These are phyloP conservation scores for Rhea pennata DNA, from an alignment of 2,113 vertebrate genomes.

Conservation along the genomic window DNA sequence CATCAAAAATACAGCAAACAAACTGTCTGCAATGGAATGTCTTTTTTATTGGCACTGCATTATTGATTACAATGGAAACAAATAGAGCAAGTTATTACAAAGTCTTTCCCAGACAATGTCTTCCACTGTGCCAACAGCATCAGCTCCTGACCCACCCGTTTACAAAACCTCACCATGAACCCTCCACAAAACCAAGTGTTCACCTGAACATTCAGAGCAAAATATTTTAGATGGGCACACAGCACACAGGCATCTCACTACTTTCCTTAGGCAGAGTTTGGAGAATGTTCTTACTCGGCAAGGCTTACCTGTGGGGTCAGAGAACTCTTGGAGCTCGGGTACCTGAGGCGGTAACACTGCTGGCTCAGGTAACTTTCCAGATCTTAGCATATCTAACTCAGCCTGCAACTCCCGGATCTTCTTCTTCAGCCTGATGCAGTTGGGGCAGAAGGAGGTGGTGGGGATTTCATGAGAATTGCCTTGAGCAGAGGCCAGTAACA, in stretches of 20 bases:
- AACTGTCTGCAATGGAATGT: slow-evolving; percentile 74
- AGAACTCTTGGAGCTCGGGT: slow-evolving; percentile 86
- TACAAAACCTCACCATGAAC: slow-evolving; percentile 23
- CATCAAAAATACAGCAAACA: slow-evolving; percentile 83
- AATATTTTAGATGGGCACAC: neutral
- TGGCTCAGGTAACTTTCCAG: slow-evolving; percentile 77
- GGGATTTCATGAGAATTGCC: slow-evolving; percentile 80
- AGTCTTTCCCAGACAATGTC: slow-evolving; percentile 45
- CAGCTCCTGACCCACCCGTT: slow-evolving; percentile 17
- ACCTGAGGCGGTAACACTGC: slow-evolving; percentile 77
- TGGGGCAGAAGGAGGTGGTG: slow-evolving; percentile 94
- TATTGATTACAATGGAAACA: slow-evolving; percentile 69
- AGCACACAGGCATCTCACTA: slow-evolving; percentile 44
- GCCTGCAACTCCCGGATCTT: slow-evolving; percentile 93
- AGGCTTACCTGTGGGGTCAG: slow-evolving; percentile 89
- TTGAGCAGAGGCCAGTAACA: slow-evolving; percentile 67
- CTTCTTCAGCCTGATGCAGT: slow-evolving; percentile 91
- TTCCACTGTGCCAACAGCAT: slow-evolving; percentile 18
- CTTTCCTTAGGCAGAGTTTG: slow-evolving; percentile 62
- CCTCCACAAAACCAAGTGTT: neutral
- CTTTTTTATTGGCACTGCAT: slow-evolving; percentile 78
- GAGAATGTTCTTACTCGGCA: slow-evolving; percentile 46
- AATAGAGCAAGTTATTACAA: slow-evolving; percentile 58
- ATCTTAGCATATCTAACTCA: slow-evolving; percentile 88
- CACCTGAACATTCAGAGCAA: slow-evolving; percentile 23